These are phyloP conservation scores for Tapirus indicus DNA, from an alignment of 2,797 vertebrate genomes.

Conservation along the genomic window DNA sequence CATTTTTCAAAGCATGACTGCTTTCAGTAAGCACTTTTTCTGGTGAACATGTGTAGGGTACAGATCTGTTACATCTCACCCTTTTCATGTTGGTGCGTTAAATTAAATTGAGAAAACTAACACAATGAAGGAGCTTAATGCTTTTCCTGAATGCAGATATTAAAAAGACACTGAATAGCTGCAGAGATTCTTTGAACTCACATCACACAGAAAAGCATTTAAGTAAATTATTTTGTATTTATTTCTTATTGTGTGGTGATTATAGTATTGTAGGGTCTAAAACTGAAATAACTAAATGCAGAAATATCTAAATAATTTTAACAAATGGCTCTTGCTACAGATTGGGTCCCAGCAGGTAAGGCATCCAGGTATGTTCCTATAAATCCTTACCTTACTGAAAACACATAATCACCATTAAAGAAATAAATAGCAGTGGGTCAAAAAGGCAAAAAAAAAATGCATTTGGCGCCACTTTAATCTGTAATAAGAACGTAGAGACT, in stretches of 20 bases:
- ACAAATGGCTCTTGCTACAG: background rate
- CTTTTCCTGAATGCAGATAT: slow-evolving; percentile 21
- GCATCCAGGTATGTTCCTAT: background rate
- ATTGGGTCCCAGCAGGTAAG: background rate
- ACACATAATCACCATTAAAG: slow-evolving; percentile 24
- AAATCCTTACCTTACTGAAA: slow-evolving; percentile 32
- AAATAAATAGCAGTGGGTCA: background rate
- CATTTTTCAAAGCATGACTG: background rate
- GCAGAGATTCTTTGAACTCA: slow-evolving; percentile 16
- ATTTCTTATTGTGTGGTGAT: background rate
- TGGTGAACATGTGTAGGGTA: background rate
- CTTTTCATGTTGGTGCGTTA: slow-evolving; percentile 4
- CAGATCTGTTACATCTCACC: background rate
- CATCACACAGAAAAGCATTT: background rate
- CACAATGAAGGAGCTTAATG: background rate
- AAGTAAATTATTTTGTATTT: slow-evolving; percentile 10
- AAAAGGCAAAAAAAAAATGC: background rate
- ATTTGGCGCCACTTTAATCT: background rate
- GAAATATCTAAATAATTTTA: slow-evolving; percentile 31
- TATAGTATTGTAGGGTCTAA: background rate
- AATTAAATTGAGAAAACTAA: background rate
- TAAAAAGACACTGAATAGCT: background rate
- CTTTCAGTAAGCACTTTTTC: background rate
- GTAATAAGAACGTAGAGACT: background rate
- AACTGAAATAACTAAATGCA: slow-evolving; percentile 13